A percentile compares a stretch with the other conserved stretches of the same genome.
These are phyloP conservation scores for Antennarius maculatus DNA, from an alignment of 2,797 vertebrate genomes.

Conservation along the genomic window DNA sequence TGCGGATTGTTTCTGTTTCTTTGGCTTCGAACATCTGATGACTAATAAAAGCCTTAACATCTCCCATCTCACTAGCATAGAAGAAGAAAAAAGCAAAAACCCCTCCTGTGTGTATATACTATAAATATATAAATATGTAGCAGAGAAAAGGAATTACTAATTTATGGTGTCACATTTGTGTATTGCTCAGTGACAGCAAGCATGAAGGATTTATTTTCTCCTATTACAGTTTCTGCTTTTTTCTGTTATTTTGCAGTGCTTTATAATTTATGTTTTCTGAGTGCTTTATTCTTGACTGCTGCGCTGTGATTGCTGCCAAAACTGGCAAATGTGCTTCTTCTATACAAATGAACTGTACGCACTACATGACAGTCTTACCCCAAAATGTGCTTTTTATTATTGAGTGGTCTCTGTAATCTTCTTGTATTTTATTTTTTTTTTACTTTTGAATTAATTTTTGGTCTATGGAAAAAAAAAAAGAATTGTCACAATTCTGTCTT, in stretches of 20 bases:
- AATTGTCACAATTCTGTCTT: conserved; percentile 71
- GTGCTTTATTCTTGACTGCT: conserved; percentile 79
- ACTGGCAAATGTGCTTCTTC: conserved; percentile 74
- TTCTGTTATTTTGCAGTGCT: conserved; percentile 79
- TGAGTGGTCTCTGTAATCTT: conserved; percentile 69
- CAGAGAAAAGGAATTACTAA: conserved; percentile 78
- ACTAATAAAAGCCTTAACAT: conserved; percentile 79
- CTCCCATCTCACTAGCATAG: conserved; percentile 49
- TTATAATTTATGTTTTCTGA: conserved; percentile 80
- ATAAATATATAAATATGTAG: conserved; percentile 86
- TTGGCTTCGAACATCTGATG: conserved; percentile 59
- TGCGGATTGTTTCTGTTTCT: conserved; percentile 36
- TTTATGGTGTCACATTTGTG: conserved; percentile 83
- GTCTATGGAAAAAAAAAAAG: conserved; percentile 39
- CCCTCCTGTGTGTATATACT: conserved; percentile 78
- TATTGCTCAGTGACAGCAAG: conserved; percentile 77
- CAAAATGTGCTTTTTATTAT: conserved; percentile 78
- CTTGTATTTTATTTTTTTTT: conserved; percentile 51
- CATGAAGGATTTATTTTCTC: conserved; percentile 81
- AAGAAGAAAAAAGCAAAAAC: conserved; percentile 22
- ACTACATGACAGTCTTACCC: conserved; percentile 64
- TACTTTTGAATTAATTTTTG: conserved; percentile 46
- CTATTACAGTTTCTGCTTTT: conserved; percentile 60
- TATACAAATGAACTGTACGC: conserved; percentile 70
- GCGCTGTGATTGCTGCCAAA: conserved; percentile 77